Base-by-base conservation (phyloP, 2,888 invertebrate genomes). In the Pharmacophagus antenor region DNA sequence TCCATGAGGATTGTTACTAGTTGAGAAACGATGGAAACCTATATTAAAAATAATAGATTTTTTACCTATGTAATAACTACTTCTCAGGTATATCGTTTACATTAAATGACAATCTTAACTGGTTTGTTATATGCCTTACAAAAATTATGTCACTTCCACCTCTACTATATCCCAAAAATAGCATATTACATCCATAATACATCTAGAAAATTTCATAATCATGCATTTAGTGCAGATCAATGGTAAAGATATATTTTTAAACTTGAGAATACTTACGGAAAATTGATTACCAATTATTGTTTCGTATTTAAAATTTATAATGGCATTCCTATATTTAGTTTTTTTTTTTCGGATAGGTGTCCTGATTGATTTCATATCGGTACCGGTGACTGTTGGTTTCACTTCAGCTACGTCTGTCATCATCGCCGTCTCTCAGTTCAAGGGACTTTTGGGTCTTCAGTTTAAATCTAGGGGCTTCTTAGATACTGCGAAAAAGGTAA, bases 361-460 rank as follows among this genome's bases (percentile, higher is more conserved):
- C 50, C 87, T 97, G 54, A 95, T 97, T 66, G 97, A 97, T 79
- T 96, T 97, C 74, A 97, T 97, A 75, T 97, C 97, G 0, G 93
- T 96, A 65, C 97, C 97, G 0, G 96, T 97, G 7, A 96, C 96
- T 0, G 95, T 96, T 15, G 96, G 96, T 0, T 98, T 97, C 77
- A 97, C 97, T 1, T 97, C 97, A 6, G 97, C 97, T 0, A 97
- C 97, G 0, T 97, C 97, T 37, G 94, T 98, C 44, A 97, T 97
- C 64, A 97, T 97, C 61, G 96, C 95, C 3, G 94, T 95, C 17
- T 96, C 97, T 0, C 97, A 97, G 80, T 82, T 97, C 1, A 97
- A 96, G 73, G 92, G 92, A 25, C 72, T 85, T 44, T 80, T 97
- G 27, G 97, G 96, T 0, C 76, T 97, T 20, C 92, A 92, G 67